Evolutionary conservation across 2,113 vertebrate genomes (phyloP).

Genomic region (Mus musculus): GRCm39 chr1:80886501-80887000

Average conservation of each 20-base stretch:
- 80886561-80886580: not conserved
- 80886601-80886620: not conserved
- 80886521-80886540: constrained; percentile 49
- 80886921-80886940: not conserved
- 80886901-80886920: no score
- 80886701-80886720: constrained; percentile 34
- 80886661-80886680: not conserved
- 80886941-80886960: not conserved
- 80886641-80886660: not conserved
- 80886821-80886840: not conserved
- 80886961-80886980: not conserved
- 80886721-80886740: not conserved
- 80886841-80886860: not conserved
- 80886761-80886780: not conserved
- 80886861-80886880: not conserved
- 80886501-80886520: constrained; percentile 46
- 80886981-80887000: not conserved
- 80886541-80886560: constrained; percentile 26
- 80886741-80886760: not conserved
- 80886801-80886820: constrained; percentile 22
- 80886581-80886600: not conserved
- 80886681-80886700: not conserved
- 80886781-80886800: not conserved
- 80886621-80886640: not conserved
- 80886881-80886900: not conserved